Base-by-base conservation (phyloP, 2,113 vertebrate species). In the Indri indri region DNA sequence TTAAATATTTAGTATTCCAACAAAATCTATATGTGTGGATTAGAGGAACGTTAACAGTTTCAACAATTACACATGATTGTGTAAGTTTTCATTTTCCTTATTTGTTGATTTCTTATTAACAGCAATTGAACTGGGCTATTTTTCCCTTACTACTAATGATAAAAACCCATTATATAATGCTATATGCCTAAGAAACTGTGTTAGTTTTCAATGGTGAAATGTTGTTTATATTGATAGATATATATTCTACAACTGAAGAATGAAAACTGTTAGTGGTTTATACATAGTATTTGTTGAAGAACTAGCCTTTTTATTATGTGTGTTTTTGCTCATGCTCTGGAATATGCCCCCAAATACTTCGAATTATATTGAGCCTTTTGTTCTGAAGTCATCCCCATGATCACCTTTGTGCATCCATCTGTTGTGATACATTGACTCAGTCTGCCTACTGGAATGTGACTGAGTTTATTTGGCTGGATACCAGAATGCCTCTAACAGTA, bases 381-480 rank as follows among this genome's bases (percentile, higher is more conserved):
- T 94, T 97, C 86, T 93, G 57, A 98, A 95, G 95, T 94, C 1
- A 54, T 93, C 82, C 85, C 92, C 95, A 70, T 95, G 85, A 96
- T 95, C 83, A 86, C 82, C 34, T 79, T 32, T 63, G 34, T 90
- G 88, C 77, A 91, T 92, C 77, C 73, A 42, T 97, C 93, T 91
- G 32, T 92, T 82, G 20, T 42, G 18, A 57, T 50, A 65, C 79
- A 96, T 88, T 10, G 27, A 97, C 22, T n/a, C 70, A 94, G 61
- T 30, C 79, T 87, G 90, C 83, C 93, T 93, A 90, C 68, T 94
- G 93, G 97, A 97, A 97, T 68, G 23, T 84, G 76, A 84, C 23
- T 88, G 65, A 94, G 92, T 97, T 97, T 97, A 76, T 97, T 97
- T 63, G 34, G 82, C 68, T 96, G 76, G 61, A 80, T 97, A 97